phyloP scores from a whole-genome alignment of 2,888 invertebrate species.

The Pristionchus mayeri region DNA sequence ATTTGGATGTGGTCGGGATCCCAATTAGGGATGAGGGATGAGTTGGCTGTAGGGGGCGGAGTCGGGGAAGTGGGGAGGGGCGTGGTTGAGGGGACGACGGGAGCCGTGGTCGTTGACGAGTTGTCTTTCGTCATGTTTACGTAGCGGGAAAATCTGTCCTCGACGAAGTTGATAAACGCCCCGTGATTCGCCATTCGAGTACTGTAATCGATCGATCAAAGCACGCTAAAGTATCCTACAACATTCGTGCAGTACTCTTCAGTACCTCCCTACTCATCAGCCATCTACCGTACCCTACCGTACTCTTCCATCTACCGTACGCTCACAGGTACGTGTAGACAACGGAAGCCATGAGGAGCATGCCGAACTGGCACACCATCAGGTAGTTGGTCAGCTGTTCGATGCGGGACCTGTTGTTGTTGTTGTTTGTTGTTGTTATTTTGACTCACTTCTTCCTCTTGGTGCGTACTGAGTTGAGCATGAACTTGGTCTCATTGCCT shows the following conservation, averaged over 20 bases:
- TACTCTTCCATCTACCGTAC: neutral
- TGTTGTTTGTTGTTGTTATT: no score
- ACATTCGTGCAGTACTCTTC: no score
- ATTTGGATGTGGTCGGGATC: no score
- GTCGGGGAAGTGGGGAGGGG: no score
- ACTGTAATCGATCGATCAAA: constrained; percentile 57
- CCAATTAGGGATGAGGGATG: no score
- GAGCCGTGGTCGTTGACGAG: constrained; percentile 49
- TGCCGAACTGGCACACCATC: constrained; percentile 50
- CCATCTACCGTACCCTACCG: neutral
- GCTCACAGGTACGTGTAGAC: constrained; percentile 30
- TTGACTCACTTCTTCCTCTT: constrained; percentile 87
- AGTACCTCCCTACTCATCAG: no score
- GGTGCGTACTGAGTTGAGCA: constrained; percentile 89
- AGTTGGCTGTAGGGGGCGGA: no score
- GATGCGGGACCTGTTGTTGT: no score
- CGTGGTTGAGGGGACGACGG: no score
- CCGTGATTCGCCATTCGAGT: constrained; percentile 41
- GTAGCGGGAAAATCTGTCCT: no score
- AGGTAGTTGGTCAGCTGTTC: constrained; percentile 47
- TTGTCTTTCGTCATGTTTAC: neutral
- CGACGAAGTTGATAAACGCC: neutral
- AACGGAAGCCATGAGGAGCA: constrained; percentile 52
- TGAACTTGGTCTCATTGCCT: constrained; percentile 96
- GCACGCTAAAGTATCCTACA: neutral